Evolutionary conservation across 2,113 vertebrate genomes (phyloP).

Genomic region (Tyto alba): DNA sequence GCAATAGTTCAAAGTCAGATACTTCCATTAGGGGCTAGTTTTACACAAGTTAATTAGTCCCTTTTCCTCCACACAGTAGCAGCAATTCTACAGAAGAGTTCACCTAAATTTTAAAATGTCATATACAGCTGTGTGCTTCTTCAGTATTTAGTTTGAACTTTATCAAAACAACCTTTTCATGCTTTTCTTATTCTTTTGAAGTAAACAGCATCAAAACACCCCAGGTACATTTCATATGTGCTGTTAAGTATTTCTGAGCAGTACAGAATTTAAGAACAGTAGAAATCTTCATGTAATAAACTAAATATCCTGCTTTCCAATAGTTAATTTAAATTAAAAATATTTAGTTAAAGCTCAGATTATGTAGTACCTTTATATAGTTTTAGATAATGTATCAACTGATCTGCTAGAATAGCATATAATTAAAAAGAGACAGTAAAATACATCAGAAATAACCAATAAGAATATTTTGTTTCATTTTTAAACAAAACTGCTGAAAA

Average conservation of each 20-base stretch:
- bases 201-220: neutral
- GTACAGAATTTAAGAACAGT: neutral
- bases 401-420: neutral
- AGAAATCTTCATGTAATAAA: neutral
- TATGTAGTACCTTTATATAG: neutral
- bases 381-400: neutral
- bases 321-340: neutral
- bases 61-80: conserved; percentile 11
- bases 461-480: neutral
- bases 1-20: conserved; percentile 45
- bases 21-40: conserved; percentile 34
- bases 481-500: neutral
- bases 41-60: conserved; percentile 48
- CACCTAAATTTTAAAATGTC: neutral
- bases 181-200: neutral
- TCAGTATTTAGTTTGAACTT: neutral
- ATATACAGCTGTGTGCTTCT: neutral
- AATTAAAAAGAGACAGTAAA: neutral
- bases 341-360: neutral
- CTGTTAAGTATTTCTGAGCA: neutral
- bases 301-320: neutral
- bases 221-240: neutral
- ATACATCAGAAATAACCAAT: neutral
- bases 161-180: neutral
- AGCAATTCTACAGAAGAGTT: neutral